A percentile compares a stretch with the other conserved stretches of the same genome.
Conservation (phyloP, 2,888 invertebrate species). For the Eristalinus sepulchralis region DNA sequence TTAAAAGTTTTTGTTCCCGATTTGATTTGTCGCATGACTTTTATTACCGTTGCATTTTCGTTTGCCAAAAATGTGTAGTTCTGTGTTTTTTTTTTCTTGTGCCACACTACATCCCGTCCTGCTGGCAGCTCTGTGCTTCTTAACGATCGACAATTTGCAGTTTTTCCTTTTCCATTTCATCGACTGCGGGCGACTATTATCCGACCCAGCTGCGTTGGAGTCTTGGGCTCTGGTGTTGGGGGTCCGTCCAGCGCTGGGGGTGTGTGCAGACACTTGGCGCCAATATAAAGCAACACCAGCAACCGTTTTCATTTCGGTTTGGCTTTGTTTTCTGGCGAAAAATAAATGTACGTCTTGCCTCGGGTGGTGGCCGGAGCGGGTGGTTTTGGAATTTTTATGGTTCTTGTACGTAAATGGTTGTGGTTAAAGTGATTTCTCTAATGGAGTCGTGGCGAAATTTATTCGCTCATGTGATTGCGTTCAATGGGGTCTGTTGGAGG, state of each 20-base stretch:
- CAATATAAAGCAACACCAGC: slow-evolving; percentile 31
- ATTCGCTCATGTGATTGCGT: slow-evolving; percentile 35
- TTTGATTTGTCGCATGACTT: slow-evolving; percentile 69
- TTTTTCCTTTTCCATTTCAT: slow-evolving; percentile 56
- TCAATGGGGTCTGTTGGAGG: slow-evolving; percentile 28
- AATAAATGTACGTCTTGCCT: not conserved
- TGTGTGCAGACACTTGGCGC: slow-evolving; percentile 57
- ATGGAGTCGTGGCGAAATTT: slow-evolving; percentile 38
- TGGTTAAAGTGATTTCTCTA: slow-evolving; percentile 44
- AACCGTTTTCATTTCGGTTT: slow-evolving; percentile 9
- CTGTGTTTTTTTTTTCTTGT: not conserved
- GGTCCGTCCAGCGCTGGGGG: slow-evolving; percentile 8
- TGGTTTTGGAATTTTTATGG: slow-evolving; percentile 16
- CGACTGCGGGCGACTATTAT: slow-evolving; percentile 54
- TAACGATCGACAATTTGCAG: slow-evolving; percentile 65
- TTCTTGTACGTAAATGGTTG: slow-evolving; percentile 11
- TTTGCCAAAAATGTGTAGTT: slow-evolving; percentile 61
- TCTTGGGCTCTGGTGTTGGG: not conserved
- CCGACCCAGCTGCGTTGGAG: slow-evolving; percentile 28
- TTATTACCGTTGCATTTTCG: slow-evolving; percentile 63
- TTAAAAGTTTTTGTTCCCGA: slow-evolving; percentile 60
- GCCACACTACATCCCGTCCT: not conserved
- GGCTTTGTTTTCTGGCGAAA: not conserved
- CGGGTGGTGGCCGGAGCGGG: not conserved
- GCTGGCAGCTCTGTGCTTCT: slow-evolving; percentile 6